Evolutionary conservation across 1,140 invertebrate genomes (phyloP), one percentile per base, ranked within the genome.

Genomic region (Xylocopa sonorina): DNA sequence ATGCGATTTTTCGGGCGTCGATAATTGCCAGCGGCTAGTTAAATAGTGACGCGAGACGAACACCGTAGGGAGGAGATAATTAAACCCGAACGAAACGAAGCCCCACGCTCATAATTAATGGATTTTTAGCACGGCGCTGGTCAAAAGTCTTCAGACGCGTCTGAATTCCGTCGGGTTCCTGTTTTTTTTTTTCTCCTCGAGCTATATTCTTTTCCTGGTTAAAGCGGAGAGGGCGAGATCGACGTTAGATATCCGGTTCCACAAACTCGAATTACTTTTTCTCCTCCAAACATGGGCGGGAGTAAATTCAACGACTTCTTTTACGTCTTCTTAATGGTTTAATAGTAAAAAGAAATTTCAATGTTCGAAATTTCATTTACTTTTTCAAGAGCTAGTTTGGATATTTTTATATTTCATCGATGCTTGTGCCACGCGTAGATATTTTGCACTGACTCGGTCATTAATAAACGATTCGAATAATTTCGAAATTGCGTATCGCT

Each of bases 21-120:
- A 58, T 76, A 76, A 76, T 48, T 32, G 29, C 38, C 29, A 21
- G 5, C 48, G 9, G 0, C 27, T n/a, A n/a, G 62, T 76, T 67
- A 76, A 67, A 76, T 57, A 55, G 50, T 46, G 38, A 50, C 50
- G 38, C 50, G 73, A 67, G 32, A 21, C 62, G 73, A 24, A 43
- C 34, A 38, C 24, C 0, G 2, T 0, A 16, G 43, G 0, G 16
- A 6, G 27, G 27, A 34, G 55, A 76, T 76, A 76, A 76, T 76
- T 76, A 76, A 76, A 76, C 38, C 21, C 5, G 73, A 55, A 21
- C 73, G 7, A 32, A 29, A 34, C 58, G 24, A 34, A 51, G 9
- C 43, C 16, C n/a, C n/a, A 34, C 34, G 58, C 16, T 53, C 27
- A 29, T 67, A 76, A 76, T 76, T 76, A 76, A 76, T 67, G 73